phyloP scores from a whole-genome alignment of 2,888 invertebrate species.

The Stenchaetothrips biformis region DNA sequence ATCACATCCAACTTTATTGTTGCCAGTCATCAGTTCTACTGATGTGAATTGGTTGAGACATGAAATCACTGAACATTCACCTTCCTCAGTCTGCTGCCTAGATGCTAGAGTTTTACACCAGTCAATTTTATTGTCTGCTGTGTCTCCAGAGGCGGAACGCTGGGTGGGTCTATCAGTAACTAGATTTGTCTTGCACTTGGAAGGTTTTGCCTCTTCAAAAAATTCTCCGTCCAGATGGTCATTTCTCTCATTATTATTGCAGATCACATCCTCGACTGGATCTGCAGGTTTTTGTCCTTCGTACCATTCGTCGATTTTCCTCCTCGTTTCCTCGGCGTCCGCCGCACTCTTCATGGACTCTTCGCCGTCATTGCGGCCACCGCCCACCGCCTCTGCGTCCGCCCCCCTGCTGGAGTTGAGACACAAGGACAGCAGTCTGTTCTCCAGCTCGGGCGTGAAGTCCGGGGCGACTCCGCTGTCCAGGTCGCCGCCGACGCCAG shows the following conservation, averaged over 20 bases:
- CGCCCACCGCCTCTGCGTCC: neutral
- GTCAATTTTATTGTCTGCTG: constrained; percentile 36
- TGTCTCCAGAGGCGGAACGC: too few species aligned
- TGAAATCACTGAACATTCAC: constrained; percentile 78
- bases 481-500: neutral
- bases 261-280: constrained; percentile 7
- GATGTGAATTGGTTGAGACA: constrained; percentile 91
- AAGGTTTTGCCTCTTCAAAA: too few species aligned
- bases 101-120: constrained; percentile 56
- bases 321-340: neutral
- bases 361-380: constrained; percentile 40
- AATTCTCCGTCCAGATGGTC: neutral
- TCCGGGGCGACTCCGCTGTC: neutral
- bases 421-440: neutral
- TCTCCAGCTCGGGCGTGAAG: constrained; percentile 9
- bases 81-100: constrained; percentile 67
- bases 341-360: constrained; percentile 40
- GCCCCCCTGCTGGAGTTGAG: neutral
- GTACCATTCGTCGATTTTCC: neutral
- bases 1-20: constrained; percentile 90
- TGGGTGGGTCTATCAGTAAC: neutral
- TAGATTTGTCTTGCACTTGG: neutral
- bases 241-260: constrained; percentile 28
- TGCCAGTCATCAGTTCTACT: constrained; percentile 82
- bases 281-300: neutral